These are phyloP conservation scores for Mus spicilegus DNA, from an alignment of 2,113 vertebrate species.

Conservation along the genomic window DNA sequence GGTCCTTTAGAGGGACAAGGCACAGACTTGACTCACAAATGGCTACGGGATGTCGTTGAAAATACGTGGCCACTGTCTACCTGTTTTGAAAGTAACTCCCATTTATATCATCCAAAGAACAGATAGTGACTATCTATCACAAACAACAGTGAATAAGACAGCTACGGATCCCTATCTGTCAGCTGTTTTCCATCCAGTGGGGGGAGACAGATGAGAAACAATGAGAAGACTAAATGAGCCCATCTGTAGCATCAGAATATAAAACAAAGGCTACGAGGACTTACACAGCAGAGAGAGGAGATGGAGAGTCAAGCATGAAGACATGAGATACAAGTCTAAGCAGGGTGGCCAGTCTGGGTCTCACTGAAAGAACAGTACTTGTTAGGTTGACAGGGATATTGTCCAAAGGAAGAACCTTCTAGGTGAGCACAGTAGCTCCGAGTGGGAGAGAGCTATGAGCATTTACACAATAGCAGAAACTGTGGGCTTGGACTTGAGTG, in stretches of 20 bases:
- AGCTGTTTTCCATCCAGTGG: neutral
- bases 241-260: neutral
- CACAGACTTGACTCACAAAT: neutral
- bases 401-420: neutral
- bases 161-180: neutral
- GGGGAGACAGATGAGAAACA: neutral
- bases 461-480: neutral
- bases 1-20: neutral
- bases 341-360: neutral
- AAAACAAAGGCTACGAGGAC: neutral
- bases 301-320: neutral
- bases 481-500: accelerated
- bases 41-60: neutral
- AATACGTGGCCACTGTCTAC: neutral
- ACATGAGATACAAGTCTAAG: neutral
- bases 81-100: neutral
- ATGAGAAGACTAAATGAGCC: neutral
- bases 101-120: neutral
- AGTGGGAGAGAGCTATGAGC: neutral
- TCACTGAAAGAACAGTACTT: neutral
- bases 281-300: neutral
- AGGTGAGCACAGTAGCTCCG: neutral
- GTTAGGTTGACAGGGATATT: neutral
- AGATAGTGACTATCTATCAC: neutral
- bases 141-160: neutral